Base-by-base conservation (phyloP, 1,140 invertebrate genomes). In the Tetraneura akinire region DNA sequence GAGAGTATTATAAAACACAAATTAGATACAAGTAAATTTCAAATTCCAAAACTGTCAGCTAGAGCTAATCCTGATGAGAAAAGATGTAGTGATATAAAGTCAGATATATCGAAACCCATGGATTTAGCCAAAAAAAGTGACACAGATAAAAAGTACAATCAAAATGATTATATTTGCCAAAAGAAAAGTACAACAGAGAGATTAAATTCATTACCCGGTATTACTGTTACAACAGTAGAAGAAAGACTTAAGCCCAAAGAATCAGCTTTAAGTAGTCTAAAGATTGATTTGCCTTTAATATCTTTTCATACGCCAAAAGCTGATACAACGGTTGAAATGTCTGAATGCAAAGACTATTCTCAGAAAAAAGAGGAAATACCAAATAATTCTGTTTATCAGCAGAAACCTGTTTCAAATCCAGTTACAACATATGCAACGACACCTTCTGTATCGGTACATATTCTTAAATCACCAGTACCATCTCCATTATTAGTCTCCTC, bases 1-100 rank as follows among this genome's bases (percentile, higher is more conserved):
- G 51, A 70, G 0, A 70, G 53, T 10, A 55, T 80, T 32, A 57
- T 70, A n/a, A 80, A 71, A n/a, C 53, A 92, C 60, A 94, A 93
- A 83, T 90, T 92, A 23, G 85, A 94, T 11, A 92, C 94, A 83
- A 93, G 92, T 1, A 94, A 93, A 84, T 94, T 94, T 87, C 93
- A 94, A 87, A 94, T 94, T 83, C 93, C 93, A 0, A 94, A 94
- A 86, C 84, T 94, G 71, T 92, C 91, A 0, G 90, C 90, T 0
- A 84, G 90, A 64, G 53, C 78, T 9, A 83, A 82, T 49, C 42
- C 45, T 21, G 71, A 74, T 18, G 74, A 78, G 23, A 81, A 80
- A 29, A 80, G 74, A 26, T 80, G 76, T 62, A 23, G 45, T 45
- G 60, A 64, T 13, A 45, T 47, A 45, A 81, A 55, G 18, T 4